Evolutionary conservation across 1,140 invertebrate genomes (phyloP).

Genomic region (Mesaphorura yosii): DNA sequence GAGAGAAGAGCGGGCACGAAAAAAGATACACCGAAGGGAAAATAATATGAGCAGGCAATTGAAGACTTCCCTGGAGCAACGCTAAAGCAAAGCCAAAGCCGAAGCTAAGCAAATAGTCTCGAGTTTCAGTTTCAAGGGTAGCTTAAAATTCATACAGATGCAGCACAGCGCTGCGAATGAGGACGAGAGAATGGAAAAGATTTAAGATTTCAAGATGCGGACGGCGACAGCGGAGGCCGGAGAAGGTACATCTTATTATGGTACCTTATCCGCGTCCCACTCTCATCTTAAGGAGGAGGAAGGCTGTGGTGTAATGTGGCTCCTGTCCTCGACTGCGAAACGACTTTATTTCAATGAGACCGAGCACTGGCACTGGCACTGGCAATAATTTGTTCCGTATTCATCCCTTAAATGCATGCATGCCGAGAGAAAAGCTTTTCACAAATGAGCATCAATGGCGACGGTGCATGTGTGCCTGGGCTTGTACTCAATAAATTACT

Average conservation of each 20-base stretch:
- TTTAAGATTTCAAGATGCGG: too few relatives aligned
- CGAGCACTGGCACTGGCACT: too few relatives aligned
- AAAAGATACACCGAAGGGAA: constrained; percentile 17
- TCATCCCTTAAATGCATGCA: constrained; percentile 10
- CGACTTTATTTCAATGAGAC: too few relatives aligned
- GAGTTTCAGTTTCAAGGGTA: neutral
- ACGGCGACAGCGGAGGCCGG: too few relatives aligned
- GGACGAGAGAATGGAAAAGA: constrained; percentile 14
- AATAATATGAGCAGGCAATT: constrained; percentile 21
- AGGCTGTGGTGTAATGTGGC: too few relatives aligned
- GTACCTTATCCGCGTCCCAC: too few relatives aligned
- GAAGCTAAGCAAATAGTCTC: constrained; percentile 21
- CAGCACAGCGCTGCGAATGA: neutral
- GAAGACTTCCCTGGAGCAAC: constrained; percentile 12
- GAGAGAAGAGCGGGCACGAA: too few relatives aligned
- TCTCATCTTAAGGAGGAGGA: too few relatives aligned
- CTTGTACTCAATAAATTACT: constrained; percentile 31
- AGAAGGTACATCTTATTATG: too few relatives aligned
- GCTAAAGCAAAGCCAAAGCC: too few relatives aligned
- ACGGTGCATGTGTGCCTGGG: constrained; percentile 4
- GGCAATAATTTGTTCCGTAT: too few relatives aligned
- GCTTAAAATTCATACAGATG: constrained; percentile 20
- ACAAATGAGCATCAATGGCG: constrained; percentile 12
- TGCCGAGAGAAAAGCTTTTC: constrained; percentile 20
- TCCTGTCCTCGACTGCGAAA: too few relatives aligned